Base-by-base conservation (phyloP, 1,140 invertebrate species). In the Coenobita brevimanus region DNA sequence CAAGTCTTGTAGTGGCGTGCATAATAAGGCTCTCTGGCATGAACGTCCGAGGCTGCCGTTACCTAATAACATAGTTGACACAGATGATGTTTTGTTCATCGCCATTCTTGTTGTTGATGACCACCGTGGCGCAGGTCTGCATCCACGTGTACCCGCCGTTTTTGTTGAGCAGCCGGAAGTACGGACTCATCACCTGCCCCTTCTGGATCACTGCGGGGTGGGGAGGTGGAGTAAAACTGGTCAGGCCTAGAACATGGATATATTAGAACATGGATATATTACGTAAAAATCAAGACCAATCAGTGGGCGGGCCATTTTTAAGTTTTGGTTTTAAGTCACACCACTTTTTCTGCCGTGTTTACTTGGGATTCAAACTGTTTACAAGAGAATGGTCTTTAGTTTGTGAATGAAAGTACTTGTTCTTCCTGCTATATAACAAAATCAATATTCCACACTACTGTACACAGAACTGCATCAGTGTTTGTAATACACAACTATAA, bases 21-120 rank as follows among this genome's bases (percentile, higher is more conserved):
- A n/a, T n/a, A n/a, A n/a, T n/a, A n/a, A n/a, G n/a, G n/a, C n/a
- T n/a, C n/a, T n/a, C n/a, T n/a, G n/a, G n/a, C n/a, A 8, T 50
- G 46, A 17, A 50, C 17, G 46, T 50, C 46, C 17, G 46, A 50
- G 46, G 46, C 6, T n/a, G 15, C n/a, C 41, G 43, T 50, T 94
- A 97, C 96, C 96, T 97, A 91, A 98, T 96, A 81, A 99, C 97
- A 93, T 98, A 98, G 93, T 98, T 98, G 87, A 99, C 97, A 92
- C 97, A 98, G 89, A 98, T 98, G 88, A 99, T 97, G 92, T 97
- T 98, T 93, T 98, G 97, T 92, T 99, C 97, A 88, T 99, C 97
- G 3, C 97, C 96, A 91, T 98, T 99, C 93, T 98, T 99, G 10
- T 96, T 96, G 92, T 96, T 98, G 93, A 97, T 98, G 62, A 99